Base-by-base conservation (phyloP, 2,797 vertebrate genomes). In the Enteromius afrohamiltoni region DNA sequence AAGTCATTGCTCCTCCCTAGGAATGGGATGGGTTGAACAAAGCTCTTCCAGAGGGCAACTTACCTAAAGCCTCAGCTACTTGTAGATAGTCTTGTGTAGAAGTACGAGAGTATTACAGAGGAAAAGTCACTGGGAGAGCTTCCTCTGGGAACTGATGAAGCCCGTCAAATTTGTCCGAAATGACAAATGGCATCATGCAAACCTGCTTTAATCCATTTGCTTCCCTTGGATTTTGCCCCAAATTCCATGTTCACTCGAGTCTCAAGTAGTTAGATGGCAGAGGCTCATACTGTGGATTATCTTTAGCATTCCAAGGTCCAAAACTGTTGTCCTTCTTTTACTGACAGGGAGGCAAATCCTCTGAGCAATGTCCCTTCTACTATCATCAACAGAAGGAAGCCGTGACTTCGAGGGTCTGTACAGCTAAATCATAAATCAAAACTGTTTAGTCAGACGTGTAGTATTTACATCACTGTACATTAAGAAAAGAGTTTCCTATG, bases 381-480 rank as follows among this genome's bases (percentile, higher is more conserved):
- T 58, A 58, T 31, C 40, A 37, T 58, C 73, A 45, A 55, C 34
- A 69, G 26, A 58, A 49, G 21, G 37, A 80, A 79, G 64, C 49
- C 1, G 5, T 8, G 16, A 37, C 79, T 76, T 88, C 88, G 45
- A 83, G 80, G 83, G 55, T 86, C 81, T 87, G 80, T 83, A 89
- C 77, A 89, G 77, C 51, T 40, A 79, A 85, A 83, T 62, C 19
- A 64, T 49, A 65, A 79, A 76, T 74, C 71, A 60, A 76, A 83
- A 53, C 14, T 45, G 60, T 64, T 80, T 6, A n/a, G 70, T 84
- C 55, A 77, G 78, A 86, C 68, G 53, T 75, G 81, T 86, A 68
- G 67, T 95, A 95, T 95, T 93, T 95, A 95, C 94, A 95, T 87
- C 87, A 92, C 90, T 95, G 91, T 95, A 94, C 94, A 94, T 80